Base-by-base conservation (phyloP, 2,113 vertebrate species). In the Fulmarus glacialis region DNA sequence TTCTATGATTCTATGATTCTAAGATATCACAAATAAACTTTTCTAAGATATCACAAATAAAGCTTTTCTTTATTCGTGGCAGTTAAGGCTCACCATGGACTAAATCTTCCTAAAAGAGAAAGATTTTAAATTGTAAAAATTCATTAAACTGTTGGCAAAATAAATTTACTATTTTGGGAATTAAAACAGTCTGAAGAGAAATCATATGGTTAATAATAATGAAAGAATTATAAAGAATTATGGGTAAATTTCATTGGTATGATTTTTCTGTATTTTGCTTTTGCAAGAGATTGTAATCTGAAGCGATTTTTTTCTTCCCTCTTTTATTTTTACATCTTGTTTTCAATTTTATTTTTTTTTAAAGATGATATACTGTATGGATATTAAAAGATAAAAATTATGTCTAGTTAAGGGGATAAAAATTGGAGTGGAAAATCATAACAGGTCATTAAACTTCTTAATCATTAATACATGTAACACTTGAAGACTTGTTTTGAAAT, bases 181-280 rank as follows among this genome's bases (percentile, higher is more conserved):
- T 58, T 45, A 36, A 60, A 8, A 29, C 2, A 24, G 1, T 48
- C 8, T 81, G 27, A 72, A 34, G 45, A 72, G 1, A 70, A 68
- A 53, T 32, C 0, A 3, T 14, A 9, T 14, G 0, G 0, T 48
- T 70, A 48, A 34, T 58, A 75, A n/a, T 73, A 0, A 60, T 63
- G 5, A 72, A 78, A 73, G 3, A n/a, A 48, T 53, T 75, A 18
- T 30, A 72, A 56, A 12, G 9, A 78, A 73, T 53, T 68, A 55
- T 23, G 18, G 12, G 6, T 34, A 30, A 36, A 36, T 91, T 70
- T 92, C 4, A 16, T 43, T 60, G 13, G 0, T 43, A 27, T 24
- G 16, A 10, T 47, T 86, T 82, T 75, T 55, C 32, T 73, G 7
- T 36, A 59, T 38, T 91, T 87, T 83, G 12, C 0, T 83, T 88